Evolutionary conservation across 2,113 vertebrate genomes (phyloP), one percentile per base, ranked within the genome.

Genomic region (Pelusios castaneus): DNA sequence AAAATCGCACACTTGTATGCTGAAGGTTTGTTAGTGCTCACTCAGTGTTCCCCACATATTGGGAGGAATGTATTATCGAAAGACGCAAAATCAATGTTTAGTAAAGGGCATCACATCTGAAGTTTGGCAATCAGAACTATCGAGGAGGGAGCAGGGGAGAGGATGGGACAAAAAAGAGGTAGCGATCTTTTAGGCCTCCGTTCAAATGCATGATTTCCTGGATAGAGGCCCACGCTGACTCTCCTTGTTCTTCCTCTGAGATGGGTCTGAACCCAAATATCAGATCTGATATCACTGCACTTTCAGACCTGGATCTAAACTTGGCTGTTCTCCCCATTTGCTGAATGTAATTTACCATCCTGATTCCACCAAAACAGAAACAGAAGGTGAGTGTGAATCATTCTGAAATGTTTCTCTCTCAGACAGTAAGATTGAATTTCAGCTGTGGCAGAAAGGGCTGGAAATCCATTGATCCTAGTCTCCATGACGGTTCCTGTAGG

Each of bases 401-500:
- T n/a, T 80, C 29, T 60, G 31, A n/a, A 89, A 27, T 27, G 41
- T 89, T 91, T 89, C 34, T 81, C 79, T n/a, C 5, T 87, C 14
- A 70, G 10, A 81, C 79, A 17, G 24, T 63, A 92, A 87, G n/a
- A 93, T 78, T 45, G 70, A 89, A 47, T n/a, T 88, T 84, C 60
- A 78, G 88, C 10, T 21, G 79, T 87, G 92, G 84, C 93, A 85
- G 91, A 67, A 92, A 94, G 89, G 73, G 16, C 83, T 95, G 55
- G 45, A 89, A 47, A 80, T 86, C 75, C 83, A 0, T 89, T 89
- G 93, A 24, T 25, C 84, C 58, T 88, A 80, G 70, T 96, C 49
- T 78, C 52, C 54, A 1, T 70, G 79, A 34, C 43, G 76, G 43
- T 81, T 96, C 94, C 29, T 21, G 58, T n/a, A 70, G 88, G 87